Evolutionary conservation across 2,113 vertebrate species (phyloP).

Genomic region (Anser cygnoides): DNA sequence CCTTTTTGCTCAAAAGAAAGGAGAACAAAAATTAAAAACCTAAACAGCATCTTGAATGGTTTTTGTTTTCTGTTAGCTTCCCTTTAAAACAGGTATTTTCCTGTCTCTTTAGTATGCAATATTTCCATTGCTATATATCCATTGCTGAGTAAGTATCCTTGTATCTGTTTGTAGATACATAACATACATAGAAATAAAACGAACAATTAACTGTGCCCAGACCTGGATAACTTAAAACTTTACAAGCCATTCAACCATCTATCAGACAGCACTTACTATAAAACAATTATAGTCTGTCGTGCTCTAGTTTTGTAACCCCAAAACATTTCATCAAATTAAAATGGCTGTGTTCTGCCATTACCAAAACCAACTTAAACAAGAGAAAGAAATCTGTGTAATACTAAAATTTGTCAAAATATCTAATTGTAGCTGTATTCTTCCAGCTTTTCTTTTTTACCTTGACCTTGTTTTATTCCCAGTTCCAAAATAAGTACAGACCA

Average conservation of each 20-base stretch:
- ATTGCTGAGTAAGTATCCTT: not conserved
- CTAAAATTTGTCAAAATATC: not conserved
- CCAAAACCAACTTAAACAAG: not conserved
- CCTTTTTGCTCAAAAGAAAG: not conserved
- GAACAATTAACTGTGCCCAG: no score
- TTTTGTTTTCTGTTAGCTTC: not conserved
- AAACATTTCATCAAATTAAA: not conserved
- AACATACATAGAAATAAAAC: no score
- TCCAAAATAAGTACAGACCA: not conserved
- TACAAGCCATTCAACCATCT: not conserved
- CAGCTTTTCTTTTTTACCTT: not conserved
- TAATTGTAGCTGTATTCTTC: not conserved
- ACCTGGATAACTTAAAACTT: not conserved
- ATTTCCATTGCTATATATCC: not conserved
- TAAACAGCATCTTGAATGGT: not conserved
- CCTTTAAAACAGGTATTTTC: not conserved
- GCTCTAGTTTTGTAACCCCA: no score
- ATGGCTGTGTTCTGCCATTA: not conserved
- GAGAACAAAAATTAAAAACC: not conserved
- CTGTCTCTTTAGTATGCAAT: no score
- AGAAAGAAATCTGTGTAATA: not conserved
- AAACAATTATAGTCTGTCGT: not conserved
- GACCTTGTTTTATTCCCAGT: not conserved
- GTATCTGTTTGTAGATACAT: no score
- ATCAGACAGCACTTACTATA: not conserved